These are phyloP conservation scores for Vireo altiloquus DNA, from an alignment of 2,113 vertebrate species.

Conservation along the genomic window DNA sequence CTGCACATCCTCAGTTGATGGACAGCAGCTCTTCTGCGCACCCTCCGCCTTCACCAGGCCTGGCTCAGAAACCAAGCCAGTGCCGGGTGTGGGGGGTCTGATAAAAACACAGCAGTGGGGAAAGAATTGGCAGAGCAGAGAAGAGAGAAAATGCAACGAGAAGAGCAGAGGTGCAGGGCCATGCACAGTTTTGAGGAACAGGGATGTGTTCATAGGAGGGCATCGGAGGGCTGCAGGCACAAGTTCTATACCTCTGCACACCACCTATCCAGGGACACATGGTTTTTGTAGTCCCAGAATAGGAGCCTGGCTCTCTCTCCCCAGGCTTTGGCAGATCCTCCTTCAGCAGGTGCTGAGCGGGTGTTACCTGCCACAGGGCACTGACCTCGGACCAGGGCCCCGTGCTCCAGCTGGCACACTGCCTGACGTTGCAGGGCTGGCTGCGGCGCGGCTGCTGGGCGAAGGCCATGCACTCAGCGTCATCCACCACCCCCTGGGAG, in stretches of 20 bases:
- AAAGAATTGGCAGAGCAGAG: background rate
- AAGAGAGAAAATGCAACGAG: background rate
- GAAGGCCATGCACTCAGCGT: constrained; percentile 76
- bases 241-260: background rate
- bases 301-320: background rate
- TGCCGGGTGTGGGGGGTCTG: background rate
- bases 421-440: constrained; percentile 84
- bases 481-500: constrained; percentile 73
- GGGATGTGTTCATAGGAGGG: background rate
- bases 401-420: constrained; percentile 76
- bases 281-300: background rate
- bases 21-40: background rate
- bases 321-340: background rate
- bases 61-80: background rate
- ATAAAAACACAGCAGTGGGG: background rate
- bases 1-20: background rate
- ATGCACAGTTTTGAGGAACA: background rate
- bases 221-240: background rate
- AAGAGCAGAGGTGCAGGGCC: background rate
- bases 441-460: constrained; percentile 73
- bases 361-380: background rate
- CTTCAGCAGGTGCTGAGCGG: background rate
- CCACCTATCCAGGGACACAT: background rate
- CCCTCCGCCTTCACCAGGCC: fast-evolving
- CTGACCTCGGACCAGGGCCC: constrained; percentile 85